Evolutionary conservation across 2,113 vertebrate genomes (phyloP).

Genomic region (Datnioides undecimradiatus): DNA sequence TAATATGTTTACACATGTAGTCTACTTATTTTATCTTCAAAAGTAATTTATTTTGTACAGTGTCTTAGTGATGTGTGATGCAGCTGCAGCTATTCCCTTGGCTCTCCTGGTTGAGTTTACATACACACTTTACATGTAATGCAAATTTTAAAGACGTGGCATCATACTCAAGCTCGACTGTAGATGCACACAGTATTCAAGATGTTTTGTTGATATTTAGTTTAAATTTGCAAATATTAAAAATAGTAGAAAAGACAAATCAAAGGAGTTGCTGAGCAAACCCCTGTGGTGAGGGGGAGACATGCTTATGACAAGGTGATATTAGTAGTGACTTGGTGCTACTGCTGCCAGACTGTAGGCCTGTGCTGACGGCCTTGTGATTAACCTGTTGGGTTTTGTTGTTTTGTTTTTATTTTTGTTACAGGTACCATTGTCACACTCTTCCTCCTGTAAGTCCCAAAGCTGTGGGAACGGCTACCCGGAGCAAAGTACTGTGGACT

Average conservation of each 20-base stretch:
- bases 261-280: neutral
- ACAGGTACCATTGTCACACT: constrained; percentile 91
- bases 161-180: neutral
- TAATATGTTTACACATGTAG: neutral
- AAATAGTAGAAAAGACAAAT: neutral
- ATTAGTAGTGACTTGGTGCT: neutral
- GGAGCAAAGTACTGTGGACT: constrained; percentile 95
- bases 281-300: neutral
- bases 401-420: constrained; percentile 8
- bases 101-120: neutral
- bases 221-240: neutral
- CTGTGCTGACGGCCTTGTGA: neutral
- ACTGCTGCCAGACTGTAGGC: neutral
- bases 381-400: constrained; percentile 19
- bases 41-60: neutral
- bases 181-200: neutral
- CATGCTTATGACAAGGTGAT: neutral
- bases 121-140: constrained; percentile 24
- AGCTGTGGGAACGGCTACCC: constrained; percentile 88
- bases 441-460: constrained; percentile 92
- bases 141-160: constrained; percentile 11
- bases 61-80: neutral
- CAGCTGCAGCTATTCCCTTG: constrained; percentile 1
- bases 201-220: constrained; percentile 23
- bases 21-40: neutral